Percentiles rank a stretch among this genome's conserved stretches.
phyloP scores from a whole-genome alignment of 1,140 invertebrate species.

The Uloborus diversus region DNA sequence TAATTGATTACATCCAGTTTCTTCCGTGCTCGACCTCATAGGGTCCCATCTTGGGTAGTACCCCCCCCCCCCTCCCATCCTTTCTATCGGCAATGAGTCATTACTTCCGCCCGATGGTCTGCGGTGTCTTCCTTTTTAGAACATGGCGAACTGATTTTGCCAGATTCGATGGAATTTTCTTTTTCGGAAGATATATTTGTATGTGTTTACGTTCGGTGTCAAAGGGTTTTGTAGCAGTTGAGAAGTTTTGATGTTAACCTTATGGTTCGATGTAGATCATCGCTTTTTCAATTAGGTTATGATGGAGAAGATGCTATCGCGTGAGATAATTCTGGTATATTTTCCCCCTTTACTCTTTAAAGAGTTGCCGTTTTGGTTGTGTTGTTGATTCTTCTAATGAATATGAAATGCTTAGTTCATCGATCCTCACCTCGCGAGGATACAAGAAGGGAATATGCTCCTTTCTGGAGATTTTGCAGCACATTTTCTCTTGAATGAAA shows the following conservation, averaged over 20 bases:
- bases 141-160: background rate
- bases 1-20: slow-evolving; percentile 2
- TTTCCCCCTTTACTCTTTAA: too few species aligned
- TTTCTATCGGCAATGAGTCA: background rate
- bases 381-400: too few species aligned
- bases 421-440: too few species aligned
- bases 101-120: slow-evolving; percentile 1
- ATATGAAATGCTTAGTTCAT: too few species aligned
- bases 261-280: background rate
- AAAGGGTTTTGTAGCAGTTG: background rate
- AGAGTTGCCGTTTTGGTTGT: too few species aligned
- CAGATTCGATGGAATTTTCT: background rate
- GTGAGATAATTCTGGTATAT: too few species aligned
- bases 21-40: background rate
- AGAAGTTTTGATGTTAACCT: background rate
- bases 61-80: background rate
- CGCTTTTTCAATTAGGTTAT: background rate
- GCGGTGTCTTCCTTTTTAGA: background rate
- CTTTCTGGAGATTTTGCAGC: too few species aligned
- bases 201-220: background rate
- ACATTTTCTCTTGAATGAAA: too few species aligned
- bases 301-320: background rate
- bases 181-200: background rate
- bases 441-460: too few species aligned
- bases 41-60: background rate